Evolutionary conservation across 2,113 vertebrate species (phyloP), one percentile per base, ranked within the genome.

Genomic region (Hydrochoerus hydrochaeris): DNA sequence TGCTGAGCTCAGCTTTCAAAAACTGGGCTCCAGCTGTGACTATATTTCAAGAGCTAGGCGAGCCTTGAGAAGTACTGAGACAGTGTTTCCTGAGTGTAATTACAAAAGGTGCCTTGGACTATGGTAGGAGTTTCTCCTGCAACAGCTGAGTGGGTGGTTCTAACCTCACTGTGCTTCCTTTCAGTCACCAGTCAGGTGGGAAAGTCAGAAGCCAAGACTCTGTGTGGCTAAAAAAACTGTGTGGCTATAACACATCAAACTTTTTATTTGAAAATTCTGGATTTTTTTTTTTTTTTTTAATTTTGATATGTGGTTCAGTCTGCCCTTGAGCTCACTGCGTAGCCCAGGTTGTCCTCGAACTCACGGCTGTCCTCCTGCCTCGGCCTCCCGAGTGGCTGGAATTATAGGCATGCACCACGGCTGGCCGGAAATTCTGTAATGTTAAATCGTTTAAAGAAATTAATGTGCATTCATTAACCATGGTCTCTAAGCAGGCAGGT

Each of bases 11-110:
- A 62, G 49, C 44, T 94, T 95, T 44, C 26, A 62, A 46, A 75
- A 80, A 80, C 67, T 93, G 41, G 41, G 13, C 69, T 89, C 60
- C 75, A 80, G 65, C 19, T 86, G 17, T 87, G 83, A 67, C 78
- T 91, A 86, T 60, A 88, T 77, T 95, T 88, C 35, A 89, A 85
- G 73, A 89, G 5, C 57, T 91, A 69, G 11, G 38, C 73, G 83
- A 94, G 69, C 85, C 41, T 94, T 90, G 62, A 75, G 67, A 95
- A 92, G 69, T 87, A 81, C 26, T 69, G 30, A 93, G n/a, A 85
- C 6, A 26, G 4, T 75, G 20, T 85, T 93, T 65, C 80, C 35
- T 54, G 89, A 22, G 62, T 41, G 63, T 75, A 32, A 20, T 88
- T 14, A 35, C 92, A 93, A 57, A 82, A 38, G 32, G 17, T 41